Conservation (phyloP, 2,797 vertebrate genomes). For the Vipera latastei region DNA sequence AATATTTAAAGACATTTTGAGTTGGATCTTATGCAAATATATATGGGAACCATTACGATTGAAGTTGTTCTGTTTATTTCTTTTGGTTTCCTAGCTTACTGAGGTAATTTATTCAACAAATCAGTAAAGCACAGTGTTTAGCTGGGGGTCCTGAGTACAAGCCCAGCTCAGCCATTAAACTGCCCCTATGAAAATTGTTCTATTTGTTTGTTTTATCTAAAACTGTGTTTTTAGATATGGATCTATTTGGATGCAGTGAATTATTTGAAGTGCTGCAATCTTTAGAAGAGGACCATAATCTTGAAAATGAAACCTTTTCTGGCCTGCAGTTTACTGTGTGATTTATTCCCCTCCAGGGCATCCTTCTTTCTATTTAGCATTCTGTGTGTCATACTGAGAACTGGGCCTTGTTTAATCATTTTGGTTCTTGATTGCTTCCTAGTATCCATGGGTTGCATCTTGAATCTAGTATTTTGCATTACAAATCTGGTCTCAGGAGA, state of each 20-base stretch:
- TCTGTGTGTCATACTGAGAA: constrained; percentile 50
- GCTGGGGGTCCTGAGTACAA: not conserved
- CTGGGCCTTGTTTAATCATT: constrained; percentile 73
- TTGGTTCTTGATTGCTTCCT: constrained; percentile 72
- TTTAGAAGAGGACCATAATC: constrained; percentile 18
- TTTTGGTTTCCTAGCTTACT: not conserved
- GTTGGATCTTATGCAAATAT: not conserved
- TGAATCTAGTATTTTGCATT: constrained; percentile 74
- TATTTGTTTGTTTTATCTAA: not conserved
- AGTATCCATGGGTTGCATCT: constrained; percentile 69
- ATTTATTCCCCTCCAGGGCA: constrained; percentile 49
- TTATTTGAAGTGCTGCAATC: constrained; percentile 23
- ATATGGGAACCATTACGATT: not conserved
- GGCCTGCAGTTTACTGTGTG: not conserved
- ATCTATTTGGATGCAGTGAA: not conserved
- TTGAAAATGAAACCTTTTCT: constrained; percentile 13
- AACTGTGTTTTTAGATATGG: rapidly evolving
- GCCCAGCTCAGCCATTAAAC: not conserved
- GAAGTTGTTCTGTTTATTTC: not conserved
- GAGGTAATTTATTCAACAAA: not conserved
- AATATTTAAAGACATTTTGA: not conserved
- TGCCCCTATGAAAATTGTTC: not conserved
- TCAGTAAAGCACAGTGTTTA: not conserved
- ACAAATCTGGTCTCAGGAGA: constrained; percentile 72
- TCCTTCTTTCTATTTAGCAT: constrained; percentile 67